Conservation (phyloP, 2,888 invertebrate species). For the Melitaea athalia region DNA sequence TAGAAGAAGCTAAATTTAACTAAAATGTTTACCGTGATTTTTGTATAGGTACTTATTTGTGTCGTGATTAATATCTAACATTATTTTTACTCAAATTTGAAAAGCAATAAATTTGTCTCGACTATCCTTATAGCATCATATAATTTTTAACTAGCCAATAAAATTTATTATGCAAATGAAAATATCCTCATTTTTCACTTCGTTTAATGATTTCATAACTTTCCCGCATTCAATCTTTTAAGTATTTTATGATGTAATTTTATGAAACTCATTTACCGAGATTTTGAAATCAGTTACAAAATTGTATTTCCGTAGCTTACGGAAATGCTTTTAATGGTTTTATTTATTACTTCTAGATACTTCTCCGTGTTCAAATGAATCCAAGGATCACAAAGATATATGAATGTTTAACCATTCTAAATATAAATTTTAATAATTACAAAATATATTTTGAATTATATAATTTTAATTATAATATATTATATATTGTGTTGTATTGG, state of each 20-base stretch:
- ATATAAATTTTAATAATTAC: background rate
- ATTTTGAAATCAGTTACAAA: conserved; percentile 19
- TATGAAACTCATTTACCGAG: conserved; percentile 16
- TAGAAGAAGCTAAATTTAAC: too few species aligned
- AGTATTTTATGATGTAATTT: conserved; percentile 20
- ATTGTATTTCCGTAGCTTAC: conserved; percentile 8
- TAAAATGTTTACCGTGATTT: too few species aligned
- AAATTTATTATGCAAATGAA: conserved; percentile 2
- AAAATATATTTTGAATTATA: too few species aligned
- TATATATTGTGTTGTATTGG: too few species aligned
- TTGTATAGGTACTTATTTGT: too few species aligned
- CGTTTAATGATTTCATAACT: conserved; percentile 8
- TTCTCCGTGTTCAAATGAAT: background rate
- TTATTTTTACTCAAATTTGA: too few species aligned
- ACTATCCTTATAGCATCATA: background rate
- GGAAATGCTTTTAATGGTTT: conserved; percentile 1
- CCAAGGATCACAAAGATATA: background rate
- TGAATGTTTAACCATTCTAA: background rate
- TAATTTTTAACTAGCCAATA: conserved; percentile 2
- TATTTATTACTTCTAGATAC: background rate
- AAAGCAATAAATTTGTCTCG: background rate
- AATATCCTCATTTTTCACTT: conserved; percentile 5
- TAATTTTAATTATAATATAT: too few species aligned
- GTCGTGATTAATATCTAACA: too few species aligned
- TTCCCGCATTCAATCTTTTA: conserved; percentile 11